Percentiles rank a stretch among this genome's conserved stretches.
These are phyloP conservation scores for Dendrolimus punctatus DNA, from an alignment of 1,140 invertebrate genomes.

Conservation along the genomic window DNA sequence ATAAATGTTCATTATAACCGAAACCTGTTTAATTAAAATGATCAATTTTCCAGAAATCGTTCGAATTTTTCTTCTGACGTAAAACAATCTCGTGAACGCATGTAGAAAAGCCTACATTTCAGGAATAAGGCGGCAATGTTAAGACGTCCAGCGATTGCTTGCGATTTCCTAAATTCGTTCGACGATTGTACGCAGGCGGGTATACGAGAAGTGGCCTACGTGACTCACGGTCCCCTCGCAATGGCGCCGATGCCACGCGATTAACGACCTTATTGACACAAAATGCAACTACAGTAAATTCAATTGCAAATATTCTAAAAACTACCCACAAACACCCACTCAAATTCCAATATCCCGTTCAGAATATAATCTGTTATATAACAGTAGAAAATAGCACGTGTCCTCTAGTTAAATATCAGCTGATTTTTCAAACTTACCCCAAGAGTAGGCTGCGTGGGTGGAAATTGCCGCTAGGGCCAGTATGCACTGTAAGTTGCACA, in stretches of 20 bases:
- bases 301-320: constrained; percentile 1
- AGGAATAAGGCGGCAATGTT: constrained; percentile 28
- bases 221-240: constrained; percentile 54
- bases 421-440: constrained; percentile 62
- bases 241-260: constrained; percentile 61
- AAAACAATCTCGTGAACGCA: too few relatives aligned
- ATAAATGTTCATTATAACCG: too few relatives aligned
- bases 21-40: too few relatives aligned
- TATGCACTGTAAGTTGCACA: constrained; percentile 49
- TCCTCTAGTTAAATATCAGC: constrained; percentile 46
- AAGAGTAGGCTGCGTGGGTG: constrained; percentile 38
- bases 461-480: constrained; percentile 33
- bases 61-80: too few relatives aligned
- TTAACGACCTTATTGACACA: constrained; percentile 49
- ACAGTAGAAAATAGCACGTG: constrained; percentile 51
- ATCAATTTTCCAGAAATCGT: too few relatives aligned
- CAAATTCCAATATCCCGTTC: constrained; percentile 1
- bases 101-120: constrained; percentile 17
- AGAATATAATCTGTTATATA: constrained; percentile 22
- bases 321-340: neutral
- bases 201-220: constrained; percentile 58
- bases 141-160: neutral
- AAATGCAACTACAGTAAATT: constrained; percentile 6
- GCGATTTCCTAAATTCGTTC: neutral
- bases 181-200: constrained; percentile 29